phyloP scores from a whole-genome alignment of 2,797 vertebrate genomes.

The Macropodus opercularis region DNA sequence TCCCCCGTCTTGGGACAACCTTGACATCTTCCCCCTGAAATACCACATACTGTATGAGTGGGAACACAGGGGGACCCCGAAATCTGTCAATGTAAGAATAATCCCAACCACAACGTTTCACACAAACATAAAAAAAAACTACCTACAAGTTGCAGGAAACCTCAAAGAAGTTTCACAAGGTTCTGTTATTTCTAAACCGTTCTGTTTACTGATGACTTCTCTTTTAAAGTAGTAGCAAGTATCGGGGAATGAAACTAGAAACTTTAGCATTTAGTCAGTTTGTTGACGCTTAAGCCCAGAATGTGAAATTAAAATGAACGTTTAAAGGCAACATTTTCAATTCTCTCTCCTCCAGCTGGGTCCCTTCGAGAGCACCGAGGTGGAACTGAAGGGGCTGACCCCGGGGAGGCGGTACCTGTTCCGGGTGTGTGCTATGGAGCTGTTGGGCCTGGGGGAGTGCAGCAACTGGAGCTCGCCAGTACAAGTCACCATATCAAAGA shows the following conservation, averaged over 20 bases:
- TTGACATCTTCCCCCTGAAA: slow-evolving; percentile 75
- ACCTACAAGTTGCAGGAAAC: not conserved
- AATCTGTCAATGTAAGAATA: slow-evolving; percentile 59
- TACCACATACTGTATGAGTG: slow-evolving; percentile 77
- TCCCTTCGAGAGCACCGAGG: slow-evolving; percentile 60
- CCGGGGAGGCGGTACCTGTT: slow-evolving; percentile 70
- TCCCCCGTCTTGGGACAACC: slow-evolving; percentile 75
- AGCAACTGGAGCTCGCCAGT: slow-evolving; percentile 78
- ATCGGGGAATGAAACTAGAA: too few relatives aligned
- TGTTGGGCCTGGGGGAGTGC: slow-evolving; percentile 75
- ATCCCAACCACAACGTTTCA: not conserved
- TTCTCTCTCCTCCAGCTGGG: slow-evolving; percentile 69
- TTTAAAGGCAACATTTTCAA: too few relatives aligned
- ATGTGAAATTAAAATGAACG: too few relatives aligned
- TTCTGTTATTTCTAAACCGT: not conserved
- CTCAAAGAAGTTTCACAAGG: not conserved
- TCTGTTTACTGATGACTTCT: too few relatives aligned
- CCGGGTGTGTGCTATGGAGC: slow-evolving; percentile 79
- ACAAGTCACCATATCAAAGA: slow-evolving; percentile 52
- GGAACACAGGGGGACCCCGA: slow-evolving; percentile 34
- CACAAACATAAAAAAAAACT: slow-evolving; percentile 3
- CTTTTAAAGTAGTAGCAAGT: too few relatives aligned
- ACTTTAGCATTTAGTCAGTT: too few relatives aligned
- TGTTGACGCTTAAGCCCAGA: too few relatives aligned
- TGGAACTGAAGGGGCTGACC: slow-evolving; percentile 65